These are phyloP conservation scores for Saguinus midas DNA, from an alignment of 2,113 vertebrate species.

Conservation along the genomic window DNA sequence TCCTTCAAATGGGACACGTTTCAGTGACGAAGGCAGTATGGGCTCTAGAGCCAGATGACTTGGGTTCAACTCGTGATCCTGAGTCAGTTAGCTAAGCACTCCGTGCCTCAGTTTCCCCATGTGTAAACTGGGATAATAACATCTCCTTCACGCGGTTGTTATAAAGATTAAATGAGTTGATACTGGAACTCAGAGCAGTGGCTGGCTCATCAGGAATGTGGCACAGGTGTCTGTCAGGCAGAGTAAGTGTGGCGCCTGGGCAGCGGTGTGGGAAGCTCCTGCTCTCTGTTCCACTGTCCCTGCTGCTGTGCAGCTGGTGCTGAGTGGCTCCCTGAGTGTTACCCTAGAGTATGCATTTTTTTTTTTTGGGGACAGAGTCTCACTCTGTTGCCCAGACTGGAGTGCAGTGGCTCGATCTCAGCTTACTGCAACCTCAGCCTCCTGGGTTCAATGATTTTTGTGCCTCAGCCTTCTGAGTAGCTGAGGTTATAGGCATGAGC, in stretches of 20 bases:
- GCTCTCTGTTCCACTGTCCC: background rate
- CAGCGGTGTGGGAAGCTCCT: too few relatives aligned
- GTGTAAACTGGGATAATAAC: background rate
- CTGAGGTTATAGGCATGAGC: too few relatives aligned
- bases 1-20: accelerated
- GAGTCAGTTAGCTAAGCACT: background rate
- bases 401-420: too few relatives aligned
- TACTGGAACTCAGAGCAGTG: background rate
- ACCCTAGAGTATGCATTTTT: background rate
- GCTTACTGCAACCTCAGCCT: too few relatives aligned
- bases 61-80: background rate
- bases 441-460: too few relatives aligned
- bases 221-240: background rate
- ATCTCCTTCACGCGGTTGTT: too few relatives aligned
- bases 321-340: background rate
- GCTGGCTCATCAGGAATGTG: accelerated
- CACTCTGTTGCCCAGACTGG: too few relatives aligned
- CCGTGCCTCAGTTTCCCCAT: too few relatives aligned
- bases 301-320: background rate
- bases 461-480: too few relatives aligned
- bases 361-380: too few relatives aligned
- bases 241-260: background rate
- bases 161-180: background rate
- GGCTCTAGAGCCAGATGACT: background rate
- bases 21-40: background rate